Percentiles rank a stretch among this genome's conserved stretches.
These are phyloP conservation scores for Sebastes dallii DNA, from an alignment of 2,797 vertebrate species.

Conservation along the genomic window DNA sequence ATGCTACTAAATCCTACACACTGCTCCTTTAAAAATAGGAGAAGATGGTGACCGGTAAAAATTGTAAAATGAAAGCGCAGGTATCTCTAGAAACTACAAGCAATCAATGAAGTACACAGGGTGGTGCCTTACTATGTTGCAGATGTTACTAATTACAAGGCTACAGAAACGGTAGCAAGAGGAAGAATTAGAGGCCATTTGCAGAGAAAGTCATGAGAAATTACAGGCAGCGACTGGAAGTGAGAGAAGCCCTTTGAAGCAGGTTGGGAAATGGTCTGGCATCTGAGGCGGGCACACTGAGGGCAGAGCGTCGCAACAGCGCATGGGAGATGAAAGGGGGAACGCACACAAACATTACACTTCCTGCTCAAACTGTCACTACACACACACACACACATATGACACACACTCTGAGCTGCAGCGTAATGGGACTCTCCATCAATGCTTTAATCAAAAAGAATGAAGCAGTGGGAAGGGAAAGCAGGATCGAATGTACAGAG, in stretches of 20 bases:
- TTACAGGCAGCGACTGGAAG: not conserved
- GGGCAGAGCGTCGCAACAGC: slow-evolving; percentile 38
- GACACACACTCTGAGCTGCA: slow-evolving; percentile 18
- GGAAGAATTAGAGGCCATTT: slow-evolving; percentile 12
- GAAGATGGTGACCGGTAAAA: not conserved
- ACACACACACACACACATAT: not conserved
- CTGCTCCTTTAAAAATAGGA: not conserved
- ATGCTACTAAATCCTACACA: too few relatives aligned
- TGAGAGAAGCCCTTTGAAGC: slow-evolving; percentile 58
- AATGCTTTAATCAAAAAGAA: slow-evolving; percentile 51
- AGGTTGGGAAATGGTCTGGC: slow-evolving; percentile 43
- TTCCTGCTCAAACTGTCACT: slow-evolving; percentile 15
- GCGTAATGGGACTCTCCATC: slow-evolving; percentile 37
- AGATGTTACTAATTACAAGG: not conserved
- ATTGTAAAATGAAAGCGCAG: not conserved
- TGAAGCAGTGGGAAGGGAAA: not conserved
- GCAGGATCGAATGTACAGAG: not conserved
- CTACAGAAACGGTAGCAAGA: not conserved
- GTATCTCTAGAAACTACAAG: not conserved
- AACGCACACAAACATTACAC: slow-evolving; percentile 36
- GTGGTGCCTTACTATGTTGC: not conserved
- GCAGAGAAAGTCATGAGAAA: slow-evolving; percentile 3
- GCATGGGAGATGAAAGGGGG: slow-evolving; percentile 67
- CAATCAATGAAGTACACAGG: not conserved
- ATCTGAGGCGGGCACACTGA: slow-evolving; percentile 44